A percentile compares a stretch with the other conserved stretches of the same genome.
phyloP scores from a whole-genome alignment of 2,888 invertebrate species.

The Plebejus melissa region DNA sequence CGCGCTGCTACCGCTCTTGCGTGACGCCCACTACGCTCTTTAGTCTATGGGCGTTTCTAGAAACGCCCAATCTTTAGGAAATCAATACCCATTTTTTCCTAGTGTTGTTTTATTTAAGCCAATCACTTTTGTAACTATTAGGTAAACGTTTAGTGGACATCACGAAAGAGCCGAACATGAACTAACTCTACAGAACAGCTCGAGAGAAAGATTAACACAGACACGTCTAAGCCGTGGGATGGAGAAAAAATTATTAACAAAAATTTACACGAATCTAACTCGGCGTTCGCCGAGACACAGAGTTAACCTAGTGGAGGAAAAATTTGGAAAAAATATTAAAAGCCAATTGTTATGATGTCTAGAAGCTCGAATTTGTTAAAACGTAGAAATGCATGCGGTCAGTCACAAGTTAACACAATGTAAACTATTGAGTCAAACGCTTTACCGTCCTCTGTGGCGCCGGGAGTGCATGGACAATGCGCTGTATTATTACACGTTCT shows the following conservation, averaged over 20 bases:
- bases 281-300: conserved; percentile 46
- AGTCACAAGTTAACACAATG: conserved; percentile 64
- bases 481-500: conserved; percentile 49
- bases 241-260: conserved; percentile 44
- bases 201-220: conserved; percentile 66
- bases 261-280: conserved; percentile 38
- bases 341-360: conserved; percentile 70
- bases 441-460: conserved; percentile 77
- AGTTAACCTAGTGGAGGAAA: conserved; percentile 45
- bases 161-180: conserved; percentile 54
- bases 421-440: conserved; percentile 54
- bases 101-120: background rate
- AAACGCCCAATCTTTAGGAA: background rate
- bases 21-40: conserved; percentile 47
- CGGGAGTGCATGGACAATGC: conserved; percentile 69
- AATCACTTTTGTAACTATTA: background rate
- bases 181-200: conserved; percentile 70
- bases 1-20: conserved; percentile 56
- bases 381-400: conserved; percentile 69
- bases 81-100: background rate
- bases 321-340: conserved; percentile 62
- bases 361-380: conserved; percentile 64
- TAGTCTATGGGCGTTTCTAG: background rate
- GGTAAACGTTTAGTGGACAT: conserved; percentile 43
- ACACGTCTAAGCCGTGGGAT: conserved; percentile 67